Evolutionary conservation across 2,113 vertebrate species (phyloP).

Genomic region (Crotalus helleri): DNA sequence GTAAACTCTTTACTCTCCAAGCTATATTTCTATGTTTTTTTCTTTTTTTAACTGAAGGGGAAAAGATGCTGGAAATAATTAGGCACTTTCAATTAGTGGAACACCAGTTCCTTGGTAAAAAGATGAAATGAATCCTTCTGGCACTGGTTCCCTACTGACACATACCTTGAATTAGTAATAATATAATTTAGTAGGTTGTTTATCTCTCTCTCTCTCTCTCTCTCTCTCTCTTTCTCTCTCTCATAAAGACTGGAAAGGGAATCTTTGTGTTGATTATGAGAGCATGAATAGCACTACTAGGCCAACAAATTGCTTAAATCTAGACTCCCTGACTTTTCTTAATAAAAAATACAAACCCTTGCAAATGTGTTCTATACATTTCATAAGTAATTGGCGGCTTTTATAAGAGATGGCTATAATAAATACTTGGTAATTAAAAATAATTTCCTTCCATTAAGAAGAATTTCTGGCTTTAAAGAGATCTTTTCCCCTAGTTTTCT

Average conservation of each 20-base stretch:
- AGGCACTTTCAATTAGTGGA: neutral
- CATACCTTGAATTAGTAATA: neutral
- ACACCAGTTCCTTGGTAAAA: neutral
- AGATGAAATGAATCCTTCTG: neutral
- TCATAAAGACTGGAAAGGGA: no score
- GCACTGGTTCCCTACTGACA: neutral
- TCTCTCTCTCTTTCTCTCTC: no score
- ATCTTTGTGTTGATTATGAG: no score
- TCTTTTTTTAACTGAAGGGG: neutral
- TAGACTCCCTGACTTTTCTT: no score
- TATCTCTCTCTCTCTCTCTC: no score
- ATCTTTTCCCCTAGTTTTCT: neutral
- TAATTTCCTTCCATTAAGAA: no score
- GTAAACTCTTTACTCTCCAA: neutral
- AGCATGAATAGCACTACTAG: no score
- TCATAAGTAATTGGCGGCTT: neutral
- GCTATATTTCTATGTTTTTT: neutral
- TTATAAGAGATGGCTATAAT: neutral
- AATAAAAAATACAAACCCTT: neutral
- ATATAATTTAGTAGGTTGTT: neutral
- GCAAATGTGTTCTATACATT: neutral
- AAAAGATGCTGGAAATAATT: neutral
- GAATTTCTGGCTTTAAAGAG: neutral
- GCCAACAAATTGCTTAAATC: no score
- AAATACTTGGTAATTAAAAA: neutral